Base-by-base conservation (phyloP, 2,797 vertebrate species). In the Lithobates sylvaticus region DNA sequence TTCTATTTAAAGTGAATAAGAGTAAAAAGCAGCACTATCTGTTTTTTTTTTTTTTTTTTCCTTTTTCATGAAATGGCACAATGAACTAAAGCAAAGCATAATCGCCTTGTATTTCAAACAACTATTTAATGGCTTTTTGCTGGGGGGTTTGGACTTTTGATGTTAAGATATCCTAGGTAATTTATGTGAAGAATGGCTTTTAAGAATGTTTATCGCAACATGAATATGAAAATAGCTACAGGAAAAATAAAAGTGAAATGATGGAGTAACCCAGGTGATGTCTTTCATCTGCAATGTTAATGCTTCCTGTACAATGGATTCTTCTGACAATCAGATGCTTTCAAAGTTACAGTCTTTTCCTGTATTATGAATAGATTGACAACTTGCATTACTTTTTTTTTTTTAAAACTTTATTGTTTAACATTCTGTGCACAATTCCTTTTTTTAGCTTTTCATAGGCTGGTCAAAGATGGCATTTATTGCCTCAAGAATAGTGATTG, bases 211-310 rank as follows among this genome's bases (percentile, higher is more conserved):
- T 76, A 39, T 81, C 65, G 70, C 78, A 64, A 81, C 39, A 34
- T 74, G 70, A 81, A 70, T 81, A 81, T 86, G 78, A 34, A 86
- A 86, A 86, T 81, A 81, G 61, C 18, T 26, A 64, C 3, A 39
- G 64, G 74, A 61, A 81, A 54, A 47, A 74, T 61, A 76, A 58
- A 73, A 58, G 58, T 75, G 67, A 82, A 70, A 32, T 76, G 54
- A 23, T 69, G 26, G 32, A 74, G 39, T 54, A 70, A 47, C 21
- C 81, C 47, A 76, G 39, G 72, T 16, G 78, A 68, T 72, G 32
- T 10, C 78, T 86, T 82, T 86, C 65, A 86, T 86, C 85, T 77
- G 47, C 44, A 68, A 69, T 71, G 18, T 27, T 50, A 69, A 50
- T 54, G 67, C 39, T 27, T 75, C 29, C 58, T 23, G 32, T 73